Conservation (phyloP, 2,888 invertebrate genomes). For the Drymonia ruficornis region DNA sequence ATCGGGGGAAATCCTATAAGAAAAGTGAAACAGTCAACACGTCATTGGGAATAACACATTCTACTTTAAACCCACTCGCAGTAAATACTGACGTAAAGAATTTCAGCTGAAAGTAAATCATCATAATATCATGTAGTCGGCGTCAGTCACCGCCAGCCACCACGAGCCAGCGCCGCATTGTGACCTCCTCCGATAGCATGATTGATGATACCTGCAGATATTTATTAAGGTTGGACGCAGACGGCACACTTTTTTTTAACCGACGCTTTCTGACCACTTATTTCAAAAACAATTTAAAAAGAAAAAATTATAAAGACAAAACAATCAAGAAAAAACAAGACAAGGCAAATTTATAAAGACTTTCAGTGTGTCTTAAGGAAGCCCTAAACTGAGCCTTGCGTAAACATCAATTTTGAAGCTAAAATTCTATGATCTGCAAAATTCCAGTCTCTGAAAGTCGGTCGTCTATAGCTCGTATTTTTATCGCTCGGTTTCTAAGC, state of each 20-base stretch:
- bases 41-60: background rate
- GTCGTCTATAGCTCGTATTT: background rate
- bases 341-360: too few relatives aligned
- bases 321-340: too few relatives aligned
- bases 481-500: conserved; percentile 4
- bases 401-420: background rate
- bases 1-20: background rate
- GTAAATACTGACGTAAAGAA: background rate
- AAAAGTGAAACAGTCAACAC: background rate
- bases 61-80: background rate
- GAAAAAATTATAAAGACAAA: too few relatives aligned
- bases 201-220: conserved; percentile 19
- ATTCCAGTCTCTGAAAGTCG: background rate
- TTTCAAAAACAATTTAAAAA: too few relatives aligned
- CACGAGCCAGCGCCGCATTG: background rate
- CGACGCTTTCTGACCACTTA: background rate
- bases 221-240: background rate
- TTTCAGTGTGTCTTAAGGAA: too few relatives aligned
- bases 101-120: conserved; percentile 1
- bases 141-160: background rate
- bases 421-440: background rate
- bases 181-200: conserved; percentile 6
- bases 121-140: background rate
- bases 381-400: too few relatives aligned
- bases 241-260: background rate